Percentiles rank a stretch among this genome's conserved stretches.
Evolutionary conservation across 2,888 invertebrate genomes (phyloP).

Genomic region (Alcis repandata): DNA sequence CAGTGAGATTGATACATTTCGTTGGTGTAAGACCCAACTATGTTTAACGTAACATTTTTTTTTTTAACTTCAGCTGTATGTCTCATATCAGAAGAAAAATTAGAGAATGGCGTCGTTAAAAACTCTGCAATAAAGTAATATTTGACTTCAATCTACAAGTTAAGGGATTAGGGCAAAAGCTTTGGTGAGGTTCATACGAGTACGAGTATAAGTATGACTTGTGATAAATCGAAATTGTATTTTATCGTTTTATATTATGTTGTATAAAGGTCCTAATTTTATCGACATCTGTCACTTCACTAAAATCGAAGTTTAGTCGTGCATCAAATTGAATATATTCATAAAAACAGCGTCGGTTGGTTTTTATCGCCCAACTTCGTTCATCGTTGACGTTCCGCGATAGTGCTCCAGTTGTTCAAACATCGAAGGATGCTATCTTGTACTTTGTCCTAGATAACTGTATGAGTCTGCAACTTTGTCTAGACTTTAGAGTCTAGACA

Average conservation of each 20-base stretch:
- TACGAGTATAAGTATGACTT: too few species aligned
- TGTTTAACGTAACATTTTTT: too few species aligned
- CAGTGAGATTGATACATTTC: too few species aligned
- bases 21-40: too few species aligned
- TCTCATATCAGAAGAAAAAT: too few species aligned
- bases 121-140: too few species aligned
- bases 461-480: not conserved
- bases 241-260: not conserved
- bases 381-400: slow-evolving; percentile 56
- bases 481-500: not conserved
- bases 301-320: slow-evolving; percentile 61
- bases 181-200: too few species aligned
- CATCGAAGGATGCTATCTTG: slow-evolving; percentile 25
- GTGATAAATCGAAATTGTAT: not conserved
- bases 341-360: slow-evolving; percentile 58
- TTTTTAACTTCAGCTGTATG: too few species aligned
- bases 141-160: too few species aligned
- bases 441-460: not conserved
- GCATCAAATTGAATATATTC: slow-evolving; percentile 71
- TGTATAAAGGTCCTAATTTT: slow-evolving; percentile 23
- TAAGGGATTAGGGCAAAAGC: too few species aligned
- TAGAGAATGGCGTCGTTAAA: too few species aligned
- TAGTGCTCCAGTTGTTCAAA: slow-evolving; percentile 50
- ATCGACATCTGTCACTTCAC: slow-evolving; percentile 49
- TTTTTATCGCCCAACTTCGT: slow-evolving; percentile 55